These are phyloP conservation scores for Parnassius apollo DNA, from an alignment of 2,888 invertebrate species.

Conservation along the genomic window DNA sequence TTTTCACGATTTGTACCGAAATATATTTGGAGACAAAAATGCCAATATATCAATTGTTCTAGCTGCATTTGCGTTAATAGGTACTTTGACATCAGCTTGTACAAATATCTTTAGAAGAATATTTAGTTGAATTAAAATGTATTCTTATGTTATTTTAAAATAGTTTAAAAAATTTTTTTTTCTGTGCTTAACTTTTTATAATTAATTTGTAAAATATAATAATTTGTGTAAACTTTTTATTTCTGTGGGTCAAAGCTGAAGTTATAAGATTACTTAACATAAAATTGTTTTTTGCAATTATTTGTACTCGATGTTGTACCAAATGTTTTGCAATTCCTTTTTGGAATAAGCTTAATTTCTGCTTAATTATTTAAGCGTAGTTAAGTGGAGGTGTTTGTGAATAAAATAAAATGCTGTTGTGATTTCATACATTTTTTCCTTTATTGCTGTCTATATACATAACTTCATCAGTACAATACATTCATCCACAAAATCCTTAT, in stretches of 20 bases:
- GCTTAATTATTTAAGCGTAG: conserved; percentile 32
- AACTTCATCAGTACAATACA: conserved; percentile 21
- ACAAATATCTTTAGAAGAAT: conserved; percentile 20
- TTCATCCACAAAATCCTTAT: neutral
- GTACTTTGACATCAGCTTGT: conserved; percentile 39
- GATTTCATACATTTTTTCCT: conserved; percentile 11
- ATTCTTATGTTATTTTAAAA: too few relatives aligned
- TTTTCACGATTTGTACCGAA: conserved; percentile 38
- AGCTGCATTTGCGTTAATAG: conserved; percentile 45
- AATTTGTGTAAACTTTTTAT: too few relatives aligned
- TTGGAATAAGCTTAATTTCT: conserved; percentile 31
- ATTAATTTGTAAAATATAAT: too few relatives aligned
- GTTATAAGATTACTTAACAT: too few relatives aligned
- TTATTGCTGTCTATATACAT: conserved; percentile 29
- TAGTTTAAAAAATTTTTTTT: too few relatives aligned
- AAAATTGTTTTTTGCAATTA: conserved; percentile 9
- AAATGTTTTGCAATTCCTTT: conserved; percentile 13
- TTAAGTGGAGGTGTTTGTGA: conserved; percentile 6
- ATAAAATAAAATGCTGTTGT: conserved; percentile 10
- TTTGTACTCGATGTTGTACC: conserved; percentile 8
- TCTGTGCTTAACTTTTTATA: too few relatives aligned
- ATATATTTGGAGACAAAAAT: conserved; percentile 29
- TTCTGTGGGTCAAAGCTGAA: too few relatives aligned
- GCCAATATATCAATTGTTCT: conserved; percentile 45
- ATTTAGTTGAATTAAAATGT: neutral